These are phyloP conservation scores for Zaprionus obscuricornis DNA, from an alignment of 2,888 invertebrate species.

Conservation along the genomic window DNA sequence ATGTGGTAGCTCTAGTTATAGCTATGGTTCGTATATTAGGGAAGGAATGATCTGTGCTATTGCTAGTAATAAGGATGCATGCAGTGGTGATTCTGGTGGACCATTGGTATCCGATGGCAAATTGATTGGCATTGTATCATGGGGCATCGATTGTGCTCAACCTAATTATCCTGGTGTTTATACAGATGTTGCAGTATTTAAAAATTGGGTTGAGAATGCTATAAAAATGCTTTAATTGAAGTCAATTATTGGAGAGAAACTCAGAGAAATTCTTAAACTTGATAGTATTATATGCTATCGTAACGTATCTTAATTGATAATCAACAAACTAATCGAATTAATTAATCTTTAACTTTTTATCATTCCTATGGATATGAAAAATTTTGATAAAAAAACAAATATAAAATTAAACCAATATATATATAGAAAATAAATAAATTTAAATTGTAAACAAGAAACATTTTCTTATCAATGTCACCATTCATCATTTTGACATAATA, in stretches of 20 bases:
- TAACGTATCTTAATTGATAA: no score
- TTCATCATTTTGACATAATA: no score
- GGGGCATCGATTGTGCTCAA: slow-evolving; percentile 73
- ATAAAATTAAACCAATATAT: no score
- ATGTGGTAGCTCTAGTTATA: slow-evolving; percentile 83
- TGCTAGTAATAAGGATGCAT: slow-evolving; percentile 65
- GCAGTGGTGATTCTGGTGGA: slow-evolving; percentile 80
- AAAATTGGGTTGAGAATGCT: slow-evolving; percentile 56
- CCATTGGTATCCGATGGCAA: slow-evolving; percentile 65
- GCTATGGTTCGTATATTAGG: slow-evolving; percentile 57
- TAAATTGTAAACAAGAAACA: no score
- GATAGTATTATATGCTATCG: no score
- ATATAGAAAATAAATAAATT: no score
- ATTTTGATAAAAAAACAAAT: no score
- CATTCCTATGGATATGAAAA: no score
- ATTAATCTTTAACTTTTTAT: no score
- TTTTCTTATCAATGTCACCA: no score
- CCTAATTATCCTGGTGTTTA: slow-evolving; percentile 75
- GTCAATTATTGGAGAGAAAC: neutral
- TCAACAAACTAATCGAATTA: no score
- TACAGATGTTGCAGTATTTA: slow-evolving; percentile 62
- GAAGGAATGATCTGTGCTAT: slow-evolving; percentile 73
- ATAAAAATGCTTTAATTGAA: slow-evolving; percentile 16
- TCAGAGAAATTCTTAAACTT: no score
- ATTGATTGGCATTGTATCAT: slow-evolving; percentile 78